These are phyloP conservation scores for Actenoides hombroni DNA, from an alignment of 2,113 vertebrate species.

Conservation along the genomic window DNA sequence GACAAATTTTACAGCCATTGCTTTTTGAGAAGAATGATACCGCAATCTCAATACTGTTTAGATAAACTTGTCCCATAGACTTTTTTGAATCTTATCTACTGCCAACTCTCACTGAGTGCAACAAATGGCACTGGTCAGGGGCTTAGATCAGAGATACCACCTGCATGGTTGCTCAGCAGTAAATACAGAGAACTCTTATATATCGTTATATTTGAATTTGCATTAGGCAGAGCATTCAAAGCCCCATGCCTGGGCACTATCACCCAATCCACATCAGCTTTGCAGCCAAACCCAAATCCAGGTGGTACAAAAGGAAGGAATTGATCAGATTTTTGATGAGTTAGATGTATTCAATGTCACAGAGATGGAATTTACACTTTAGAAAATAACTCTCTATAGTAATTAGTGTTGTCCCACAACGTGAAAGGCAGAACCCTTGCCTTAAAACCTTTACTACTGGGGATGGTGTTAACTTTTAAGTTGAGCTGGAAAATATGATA, in stretches of 20 bases:
- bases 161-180: background rate
- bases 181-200: background rate
- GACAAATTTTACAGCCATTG: background rate
- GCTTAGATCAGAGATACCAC: background rate
- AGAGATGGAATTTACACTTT: background rate
- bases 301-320: background rate
- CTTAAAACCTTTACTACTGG: background rate
- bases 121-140: background rate
- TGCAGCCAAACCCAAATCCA: background rate
- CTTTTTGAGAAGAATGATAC: constrained; percentile 24
- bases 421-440: background rate
- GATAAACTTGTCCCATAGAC: background rate
- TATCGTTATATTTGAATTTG: background rate
- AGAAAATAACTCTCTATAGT: background rate
- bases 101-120: background rate
- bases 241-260: background rate
- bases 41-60: background rate
- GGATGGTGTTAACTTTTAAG: background rate
- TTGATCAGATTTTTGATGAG: background rate
- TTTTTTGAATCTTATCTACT: background rate
- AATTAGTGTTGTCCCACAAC: background rate
- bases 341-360: background rate
- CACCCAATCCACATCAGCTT: background rate
- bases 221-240: background rate
- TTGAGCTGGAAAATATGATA: background rate